Evolutionary conservation across 2,888 invertebrate genomes (phyloP).

Genomic region (Ennomos erosarius): DNA sequence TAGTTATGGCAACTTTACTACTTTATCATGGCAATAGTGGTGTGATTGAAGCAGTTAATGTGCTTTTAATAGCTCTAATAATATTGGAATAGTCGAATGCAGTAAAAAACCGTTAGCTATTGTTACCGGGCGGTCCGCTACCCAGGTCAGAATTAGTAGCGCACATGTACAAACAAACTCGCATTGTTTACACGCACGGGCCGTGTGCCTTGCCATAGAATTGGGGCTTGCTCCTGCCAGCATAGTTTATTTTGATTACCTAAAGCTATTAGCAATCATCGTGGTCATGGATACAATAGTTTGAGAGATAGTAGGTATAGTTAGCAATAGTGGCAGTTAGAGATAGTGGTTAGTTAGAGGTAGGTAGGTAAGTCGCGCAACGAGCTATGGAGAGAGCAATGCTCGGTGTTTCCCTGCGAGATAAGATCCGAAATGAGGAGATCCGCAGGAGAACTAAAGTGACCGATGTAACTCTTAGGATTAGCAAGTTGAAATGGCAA

Average conservation of each 20-base stretch:
- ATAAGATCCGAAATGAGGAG: too few species aligned
- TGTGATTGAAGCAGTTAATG: conserved; percentile 9
- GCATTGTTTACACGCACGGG: conserved; percentile 73
- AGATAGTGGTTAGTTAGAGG: too few species aligned
- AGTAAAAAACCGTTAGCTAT: conserved; percentile 79
- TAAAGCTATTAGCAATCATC: conserved; percentile 12
- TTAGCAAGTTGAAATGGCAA: too few species aligned
- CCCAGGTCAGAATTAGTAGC: conserved; percentile 81
- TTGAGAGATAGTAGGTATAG: background rate
- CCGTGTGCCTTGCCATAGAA: conserved; percentile 47
- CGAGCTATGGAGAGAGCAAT: too few species aligned
- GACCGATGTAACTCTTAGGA: too few species aligned
- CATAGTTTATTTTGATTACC: conserved; percentile 29
- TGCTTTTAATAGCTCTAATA: conserved; percentile 55
- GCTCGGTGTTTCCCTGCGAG: too few species aligned
- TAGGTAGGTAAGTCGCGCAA: too few species aligned
- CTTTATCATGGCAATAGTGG: conserved; percentile 4
- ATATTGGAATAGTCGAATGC: conserved; percentile 68
- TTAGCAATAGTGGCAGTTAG: too few species aligned
- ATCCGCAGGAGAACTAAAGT: too few species aligned
- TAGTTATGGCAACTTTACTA: conserved; percentile 4
- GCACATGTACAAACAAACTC: conserved; percentile 82
- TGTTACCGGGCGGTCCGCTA: conserved; percentile 72
- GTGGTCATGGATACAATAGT: background rate
- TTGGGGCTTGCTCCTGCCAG: conserved; percentile 40